Conservation (phyloP, 1,140 invertebrate genomes). For the Mizuhopecten yessoensis region DNA sequence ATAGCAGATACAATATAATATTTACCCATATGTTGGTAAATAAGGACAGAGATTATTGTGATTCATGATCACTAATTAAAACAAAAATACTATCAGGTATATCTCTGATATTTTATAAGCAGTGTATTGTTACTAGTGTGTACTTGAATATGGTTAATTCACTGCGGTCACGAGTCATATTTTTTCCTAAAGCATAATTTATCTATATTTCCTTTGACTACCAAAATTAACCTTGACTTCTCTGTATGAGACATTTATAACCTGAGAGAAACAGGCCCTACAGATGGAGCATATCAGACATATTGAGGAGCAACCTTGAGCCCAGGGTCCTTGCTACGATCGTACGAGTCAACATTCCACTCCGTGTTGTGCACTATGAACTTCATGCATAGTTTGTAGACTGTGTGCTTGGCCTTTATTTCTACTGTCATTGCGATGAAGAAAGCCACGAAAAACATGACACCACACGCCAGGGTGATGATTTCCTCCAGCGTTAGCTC, state of each 20-base stretch:
- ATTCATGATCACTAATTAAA: no score
- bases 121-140: no score
- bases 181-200: no score
- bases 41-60: no score
- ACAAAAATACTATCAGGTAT: no score
- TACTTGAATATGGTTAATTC: background rate
- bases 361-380: conserved; percentile 85
- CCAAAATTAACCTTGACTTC: background rate
- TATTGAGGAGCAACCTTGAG: conserved; percentile 45
- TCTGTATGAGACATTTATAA: background rate
- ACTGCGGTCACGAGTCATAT: no score
- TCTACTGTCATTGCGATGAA: conserved; percentile 86
- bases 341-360: conserved; percentile 85
- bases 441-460: conserved; percentile 86
- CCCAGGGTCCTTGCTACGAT: conserved; percentile 77
- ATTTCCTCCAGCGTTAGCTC: conserved; percentile 84
- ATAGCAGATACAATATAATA: no score
- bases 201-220: background rate
- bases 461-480: conserved; percentile 85
- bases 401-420: conserved; percentile 85
- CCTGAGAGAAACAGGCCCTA: background rate
- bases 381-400: conserved; percentile 84
- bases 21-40: no score
- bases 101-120: no score
- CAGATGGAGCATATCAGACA: conserved; percentile 43